A percentile compares a stretch with the other conserved stretches of the same genome.
These are phyloP conservation scores for Drosophila sulfurigaster DNA, from an alignment of 1,140 invertebrate species.

Conservation along the genomic window DNA sequence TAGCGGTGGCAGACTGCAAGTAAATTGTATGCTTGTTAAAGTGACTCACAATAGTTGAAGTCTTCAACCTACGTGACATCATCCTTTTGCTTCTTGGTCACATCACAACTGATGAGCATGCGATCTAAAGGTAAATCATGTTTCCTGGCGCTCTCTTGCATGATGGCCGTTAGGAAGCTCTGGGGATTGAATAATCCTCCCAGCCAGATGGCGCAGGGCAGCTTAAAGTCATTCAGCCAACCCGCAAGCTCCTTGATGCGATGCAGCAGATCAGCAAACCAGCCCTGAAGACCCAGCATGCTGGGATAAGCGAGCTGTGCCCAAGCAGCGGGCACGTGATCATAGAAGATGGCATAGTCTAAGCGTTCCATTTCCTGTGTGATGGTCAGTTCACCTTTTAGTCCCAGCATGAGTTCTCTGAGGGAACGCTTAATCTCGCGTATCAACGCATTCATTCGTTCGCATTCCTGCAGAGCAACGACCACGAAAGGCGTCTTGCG, in stretches of 20 bases:
- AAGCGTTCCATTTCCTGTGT: slow-evolving; percentile 96
- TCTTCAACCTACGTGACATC: slow-evolving; percentile 89
- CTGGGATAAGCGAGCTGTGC: slow-evolving; percentile 95
- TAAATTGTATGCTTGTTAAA: neutral
- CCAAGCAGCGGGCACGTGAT: slow-evolving; percentile 94
- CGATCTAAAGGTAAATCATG: slow-evolving; percentile 98
- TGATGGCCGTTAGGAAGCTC: slow-evolving; percentile 98
- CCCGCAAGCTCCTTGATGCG: slow-evolving; percentile 92
- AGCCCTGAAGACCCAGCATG: slow-evolving; percentile 91
- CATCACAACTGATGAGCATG: slow-evolving; percentile 97
- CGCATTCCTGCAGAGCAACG: slow-evolving; percentile 97
- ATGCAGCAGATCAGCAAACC: slow-evolving; percentile 95
- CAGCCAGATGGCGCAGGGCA: slow-evolving; percentile 95
- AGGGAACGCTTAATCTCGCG: slow-evolving; percentile 93
- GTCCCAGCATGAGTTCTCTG: slow-evolving; percentile 93
- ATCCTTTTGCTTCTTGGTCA: slow-evolving; percentile 96
- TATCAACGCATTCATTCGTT: slow-evolving; percentile 96
- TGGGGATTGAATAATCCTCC: slow-evolving; percentile 98
- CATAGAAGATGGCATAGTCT: slow-evolving; percentile 94
- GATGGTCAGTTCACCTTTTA: slow-evolving; percentile 97
- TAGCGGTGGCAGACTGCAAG: slow-evolving; percentile 90
- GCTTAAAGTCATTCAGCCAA: slow-evolving; percentile 92
- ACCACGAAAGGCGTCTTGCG: slow-evolving; percentile 96
- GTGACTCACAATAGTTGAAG: neutral
- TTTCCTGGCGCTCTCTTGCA: slow-evolving; percentile 98